Conservation (phyloP, 2,888 invertebrate genomes). For the Thera britannica region DNA sequence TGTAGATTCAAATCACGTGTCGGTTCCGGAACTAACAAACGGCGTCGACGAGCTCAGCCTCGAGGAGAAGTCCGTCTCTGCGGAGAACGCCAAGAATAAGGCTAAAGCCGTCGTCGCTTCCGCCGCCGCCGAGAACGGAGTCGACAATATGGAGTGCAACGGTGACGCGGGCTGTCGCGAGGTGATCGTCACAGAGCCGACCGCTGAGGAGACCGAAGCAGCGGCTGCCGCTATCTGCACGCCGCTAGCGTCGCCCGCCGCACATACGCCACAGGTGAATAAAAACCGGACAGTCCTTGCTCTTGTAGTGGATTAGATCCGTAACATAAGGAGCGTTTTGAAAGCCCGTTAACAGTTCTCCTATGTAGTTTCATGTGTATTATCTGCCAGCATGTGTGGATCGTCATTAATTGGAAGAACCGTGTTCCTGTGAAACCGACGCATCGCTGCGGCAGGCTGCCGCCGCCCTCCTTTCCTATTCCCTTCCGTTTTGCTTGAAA, state of each 20-base stretch:
- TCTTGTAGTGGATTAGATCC: constrained; percentile 78
- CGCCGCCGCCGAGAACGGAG: constrained; percentile 46
- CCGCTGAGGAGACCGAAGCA: constrained; percentile 17
- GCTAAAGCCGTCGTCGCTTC: constrained; percentile 45
- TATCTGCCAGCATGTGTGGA: constrained; percentile 75
- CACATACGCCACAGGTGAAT: constrained; percentile 72
- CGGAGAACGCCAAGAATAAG: constrained; percentile 56
- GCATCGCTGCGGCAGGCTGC: constrained; percentile 29
- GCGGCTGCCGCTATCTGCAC: constrained; percentile 38
- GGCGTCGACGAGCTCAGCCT: constrained; percentile 39
- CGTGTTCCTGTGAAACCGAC: constrained; percentile 40
- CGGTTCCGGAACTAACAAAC: constrained; percentile 40
- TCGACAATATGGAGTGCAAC: constrained; percentile 56
- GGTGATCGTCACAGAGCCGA: constrained; percentile 1
- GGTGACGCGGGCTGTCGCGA: constrained; percentile 46
- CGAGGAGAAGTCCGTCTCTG: constrained; percentile 47
- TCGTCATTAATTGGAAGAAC: constrained; percentile 70
- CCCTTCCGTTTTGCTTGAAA: constrained; percentile 54
- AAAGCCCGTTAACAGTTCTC: constrained; percentile 67
- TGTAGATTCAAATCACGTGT: constrained; percentile 42
- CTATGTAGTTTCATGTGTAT: constrained; percentile 77
- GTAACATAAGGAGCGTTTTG: constrained; percentile 65
- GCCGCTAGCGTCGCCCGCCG: constrained; percentile 39
- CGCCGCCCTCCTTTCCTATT: constrained; percentile 49
- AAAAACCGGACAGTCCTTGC: constrained; percentile 65